Evolutionary conservation across 2,797 vertebrate species (phyloP), one percentile per base, ranked within the genome.

Genomic region (Streptopelia turtur): DNA sequence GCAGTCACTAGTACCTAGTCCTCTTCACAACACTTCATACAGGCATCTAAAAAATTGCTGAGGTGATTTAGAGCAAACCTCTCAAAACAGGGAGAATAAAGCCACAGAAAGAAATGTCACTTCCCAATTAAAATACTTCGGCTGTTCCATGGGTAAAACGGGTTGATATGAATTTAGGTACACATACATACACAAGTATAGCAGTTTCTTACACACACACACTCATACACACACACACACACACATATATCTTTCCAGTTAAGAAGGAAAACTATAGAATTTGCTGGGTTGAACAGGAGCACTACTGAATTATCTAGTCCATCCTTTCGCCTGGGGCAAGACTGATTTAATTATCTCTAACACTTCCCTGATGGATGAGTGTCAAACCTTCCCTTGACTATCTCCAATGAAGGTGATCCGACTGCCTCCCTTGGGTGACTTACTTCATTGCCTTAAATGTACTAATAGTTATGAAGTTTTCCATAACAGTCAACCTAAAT

Each of bases 261-360:
- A 97, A 83, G 78, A 96, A 77, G 71, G 78, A 87, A 94, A 95
- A 96, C 92, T 85, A 85, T 15, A 94, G 89, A 95, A 95, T 92
- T 75, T 94, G 45, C 78, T 93, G 75, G 94, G 78, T 52, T 95
- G 94, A 96, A 89, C 68, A 83, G 68, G 68, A 92, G 70, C 68
- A 64, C 47, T 85, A 63, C 88, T 90, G 88, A 96, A 94, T 94
- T 93, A 95, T 93, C 89, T 90, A 95, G 95, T 95, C 93, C 92
- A 94, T 94, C 60, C 71, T 87, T 92, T 95, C 80, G 94, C 93
- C 93, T 89, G 86, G 75, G 89, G 94, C 89, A 95, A 94, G 78
- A 89, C 78, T 89, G 92, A 95, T 93, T 96, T 96, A 95, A 95
- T 97, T 95, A 97, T 96, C 92, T 94, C 93, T 85, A 92, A 87